phyloP scores from a whole-genome alignment of 2,113 vertebrate species.

The Empidonax traillii region DNA sequence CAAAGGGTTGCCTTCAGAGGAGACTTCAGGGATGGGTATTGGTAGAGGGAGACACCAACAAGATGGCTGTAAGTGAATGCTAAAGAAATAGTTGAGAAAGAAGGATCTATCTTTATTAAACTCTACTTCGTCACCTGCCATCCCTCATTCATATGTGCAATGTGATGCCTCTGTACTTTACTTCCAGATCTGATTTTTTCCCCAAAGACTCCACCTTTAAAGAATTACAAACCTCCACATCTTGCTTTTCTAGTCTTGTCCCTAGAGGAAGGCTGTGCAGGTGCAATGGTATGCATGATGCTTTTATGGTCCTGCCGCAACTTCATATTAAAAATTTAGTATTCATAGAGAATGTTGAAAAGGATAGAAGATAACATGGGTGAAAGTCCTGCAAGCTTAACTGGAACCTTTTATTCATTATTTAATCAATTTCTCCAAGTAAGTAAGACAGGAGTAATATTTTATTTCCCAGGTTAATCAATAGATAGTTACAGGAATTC shows the following conservation, averaged over 20 bases:
- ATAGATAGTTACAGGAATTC: neutral
- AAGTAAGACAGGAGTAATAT: neutral
- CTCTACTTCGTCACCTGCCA: neutral
- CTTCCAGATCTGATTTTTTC: neutral
- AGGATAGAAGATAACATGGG: neutral
- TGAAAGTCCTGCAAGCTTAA: neutral
- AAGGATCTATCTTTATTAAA: neutral
- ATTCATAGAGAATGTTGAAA: neutral
- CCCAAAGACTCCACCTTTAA: neutral
- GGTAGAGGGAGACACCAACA: neutral
- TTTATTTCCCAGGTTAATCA: neutral
- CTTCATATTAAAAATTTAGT: neutral
- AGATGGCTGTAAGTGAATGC: neutral
- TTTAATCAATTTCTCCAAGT: neutral
- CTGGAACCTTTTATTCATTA: neutral
- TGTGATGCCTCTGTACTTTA: neutral
- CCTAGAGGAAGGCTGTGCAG: neutral
- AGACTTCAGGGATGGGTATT: neutral
- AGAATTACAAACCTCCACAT: neutral
- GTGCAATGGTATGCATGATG: accelerated
- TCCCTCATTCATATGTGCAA: neutral
- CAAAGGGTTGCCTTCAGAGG: neutral
- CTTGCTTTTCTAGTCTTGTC: neutral
- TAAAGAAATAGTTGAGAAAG: neutral
- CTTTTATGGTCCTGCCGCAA: neutral